phyloP scores from a whole-genome alignment of 2,797 vertebrate genomes.

The Halcyon badia region DNA sequence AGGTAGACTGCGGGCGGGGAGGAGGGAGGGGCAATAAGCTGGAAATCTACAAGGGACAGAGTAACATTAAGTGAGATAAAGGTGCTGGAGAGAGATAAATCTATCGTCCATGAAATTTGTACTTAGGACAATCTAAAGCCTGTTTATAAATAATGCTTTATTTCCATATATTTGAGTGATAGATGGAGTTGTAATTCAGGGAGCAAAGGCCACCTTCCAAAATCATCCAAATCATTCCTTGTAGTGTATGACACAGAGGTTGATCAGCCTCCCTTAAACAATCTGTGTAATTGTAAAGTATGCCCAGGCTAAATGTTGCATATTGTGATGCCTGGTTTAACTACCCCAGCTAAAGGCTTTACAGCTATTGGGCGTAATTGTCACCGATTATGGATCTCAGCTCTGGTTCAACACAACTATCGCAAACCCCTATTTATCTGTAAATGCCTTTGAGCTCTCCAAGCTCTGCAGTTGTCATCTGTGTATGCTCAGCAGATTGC shows the following conservation, averaged over 20 bases:
- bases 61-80: not conserved
- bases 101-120: not conserved
- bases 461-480: constrained; percentile 30
- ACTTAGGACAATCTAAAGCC: not conserved
- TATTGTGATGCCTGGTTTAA: not conserved
- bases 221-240: not conserved
- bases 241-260: not conserved
- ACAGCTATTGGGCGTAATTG: not conserved
- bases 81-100: not conserved
- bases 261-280: not conserved
- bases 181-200: not conserved
- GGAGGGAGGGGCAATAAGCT: not conserved
- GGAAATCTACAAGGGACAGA: not conserved
- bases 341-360: not conserved
- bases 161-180: not conserved
- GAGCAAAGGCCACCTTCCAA: not conserved
- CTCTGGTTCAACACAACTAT: not conserved
- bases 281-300: not conserved
- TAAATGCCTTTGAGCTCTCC: constrained; percentile 20
- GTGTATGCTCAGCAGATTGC: constrained; percentile 34
- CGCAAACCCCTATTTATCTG: not conserved
- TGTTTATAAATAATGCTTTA: not conserved
- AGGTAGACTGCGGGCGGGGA: not conserved
- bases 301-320: not conserved
- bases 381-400: not conserved